Evolutionary conservation across 2,797 vertebrate genomes (phyloP), one percentile per base, ranked within the genome.

Genomic region (Bovichtus variegatus): DNA sequence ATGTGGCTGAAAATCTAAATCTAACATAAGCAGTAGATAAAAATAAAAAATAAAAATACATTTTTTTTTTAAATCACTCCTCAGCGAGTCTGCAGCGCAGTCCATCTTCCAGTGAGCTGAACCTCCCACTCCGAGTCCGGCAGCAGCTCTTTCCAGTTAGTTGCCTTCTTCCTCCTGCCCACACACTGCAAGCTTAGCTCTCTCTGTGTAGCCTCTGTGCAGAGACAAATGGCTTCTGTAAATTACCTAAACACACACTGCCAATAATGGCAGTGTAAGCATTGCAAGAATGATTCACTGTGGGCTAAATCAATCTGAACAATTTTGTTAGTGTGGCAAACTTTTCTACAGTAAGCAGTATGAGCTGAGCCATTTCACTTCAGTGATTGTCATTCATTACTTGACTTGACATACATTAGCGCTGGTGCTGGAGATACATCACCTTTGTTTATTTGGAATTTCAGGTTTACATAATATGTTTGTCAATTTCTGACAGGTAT

Each of bases 211-310:
- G 58, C 53, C 44, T 81, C 12, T 4, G 31, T 69, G 73, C 19
- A 25, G 71, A 89, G 75, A 91, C 82, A 89, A 86, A 88, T 86
- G 82, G 75, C 73, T 68, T 61, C 60, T 85, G 78, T 78, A 83
- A 83, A 86, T 89, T 79, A 75, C 44, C 66, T 78, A 75, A 87
- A 82, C 74, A 78, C 77, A 72, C 58, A 71, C 57, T 68, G 82
- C 74, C 82, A 84, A 75, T 87, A 82, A 80, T 81, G 74, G 74
- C 80, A 73, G 67, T 31, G 70, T 68, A 81, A 73, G 76, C 74
- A 53, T 51, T 65, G 53, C 25, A 60, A 57, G 68, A 83, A 82
- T 78, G 67, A 86, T 77, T 82, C 49, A 79, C 72, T 73, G 71
- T 44, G 15, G 51, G 41, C 43, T 53, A 68, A 83, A 89, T 89